Base-by-base conservation (phyloP, 2,113 vertebrate genomes). In the Nesoenas mayeri region DNA sequence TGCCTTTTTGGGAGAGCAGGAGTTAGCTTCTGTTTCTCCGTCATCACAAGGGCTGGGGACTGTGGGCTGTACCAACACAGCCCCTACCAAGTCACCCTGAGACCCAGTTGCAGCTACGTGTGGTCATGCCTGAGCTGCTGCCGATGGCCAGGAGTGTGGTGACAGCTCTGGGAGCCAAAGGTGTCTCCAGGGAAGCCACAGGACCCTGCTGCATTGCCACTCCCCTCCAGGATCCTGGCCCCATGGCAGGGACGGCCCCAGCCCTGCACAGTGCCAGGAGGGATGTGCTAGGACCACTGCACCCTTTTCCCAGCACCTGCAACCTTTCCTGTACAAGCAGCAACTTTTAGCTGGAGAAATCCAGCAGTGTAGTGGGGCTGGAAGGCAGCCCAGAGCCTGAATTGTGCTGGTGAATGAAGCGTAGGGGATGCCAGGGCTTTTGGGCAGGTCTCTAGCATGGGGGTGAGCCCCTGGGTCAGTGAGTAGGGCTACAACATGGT, bases 121-220 rank as follows among this genome's bases (percentile, higher is more conserved):
- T 14, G 7, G 54, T 34, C 4, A 1, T 25, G 50, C 22, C 74
- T 12, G 12, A 60, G 44, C 57, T 72, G 69, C 87, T 47, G 73
- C 26, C 1, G 4, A 9, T 0, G 7, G 64, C 56, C 13, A 21
- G 50, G n/a, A 79, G 6, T 2, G 1, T 0, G 2, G 56, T 1
- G 2, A 15, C 42, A 44, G 61, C 50, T 79, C 42, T 1, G 4
- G 20, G 56, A 74, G 38, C 36, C 85, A 25, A 32, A 32, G 22
- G 12, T 12, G 15, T 9, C 32, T 66, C 40, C 50, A 24, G 69
- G 56, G 78, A 71, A 85, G 58, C 62, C 12, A 0, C 67, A 50
- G 62, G 7, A 19, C 15, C 73, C 40, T 78, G 60, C 34, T 32
- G 24, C 60, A 42, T 42, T 13, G 1, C 29, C 1, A 2, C 22